Base-by-base conservation (phyloP, 2,888 invertebrate species). In the Sphaerophoria rueppellii region DNA sequence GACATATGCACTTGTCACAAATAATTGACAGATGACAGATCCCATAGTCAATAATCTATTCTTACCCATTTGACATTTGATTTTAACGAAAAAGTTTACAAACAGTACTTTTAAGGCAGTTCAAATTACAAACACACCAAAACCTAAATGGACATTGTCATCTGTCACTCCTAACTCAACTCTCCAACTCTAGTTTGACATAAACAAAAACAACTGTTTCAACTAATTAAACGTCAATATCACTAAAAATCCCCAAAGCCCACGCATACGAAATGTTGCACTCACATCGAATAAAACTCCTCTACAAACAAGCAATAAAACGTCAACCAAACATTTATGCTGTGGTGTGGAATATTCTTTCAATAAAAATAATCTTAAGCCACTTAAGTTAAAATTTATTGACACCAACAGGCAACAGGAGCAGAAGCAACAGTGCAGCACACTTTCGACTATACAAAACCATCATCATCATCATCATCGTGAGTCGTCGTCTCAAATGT, bases 311-410 rank as follows among this genome's bases (percentile, higher is more conserved):
- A 24, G 60, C 60, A 43, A 60, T 60, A 43, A 60, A 60, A 11
- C 40, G 16, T 6, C 12, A 3, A 11, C 43, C 11, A 43, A 3
- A 4, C 6, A 40, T 9, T 43, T 43, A 12, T 43, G 12, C 4
- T 4, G 6, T 43, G 9, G 9, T 7, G 3, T 4, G 9, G n/a
- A 76, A 69, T 48, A 72, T 67, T 75, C 63, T 55, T 24, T 57
- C 75, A 63, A 76, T 61, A 72, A 24, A 24, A 24, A 75, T 72
- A 76, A 85, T 85, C 69, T 16, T 70, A 69, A 40, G 69, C 81
- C 81, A 81, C 83, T 85, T 81, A 85, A 73, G 34, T 37, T 34
- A 11, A 77, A 81, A 85, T 85, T 85, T 81, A 85, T 85, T 81
- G 76, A 85, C 85, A 85, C 85, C 81, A 81, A 85, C 76, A 76